Evolutionary conservation across 2,888 invertebrate species (phyloP), one percentile per base, ranked within the genome.

Genomic region (Drosophila nigricruria): DNA sequence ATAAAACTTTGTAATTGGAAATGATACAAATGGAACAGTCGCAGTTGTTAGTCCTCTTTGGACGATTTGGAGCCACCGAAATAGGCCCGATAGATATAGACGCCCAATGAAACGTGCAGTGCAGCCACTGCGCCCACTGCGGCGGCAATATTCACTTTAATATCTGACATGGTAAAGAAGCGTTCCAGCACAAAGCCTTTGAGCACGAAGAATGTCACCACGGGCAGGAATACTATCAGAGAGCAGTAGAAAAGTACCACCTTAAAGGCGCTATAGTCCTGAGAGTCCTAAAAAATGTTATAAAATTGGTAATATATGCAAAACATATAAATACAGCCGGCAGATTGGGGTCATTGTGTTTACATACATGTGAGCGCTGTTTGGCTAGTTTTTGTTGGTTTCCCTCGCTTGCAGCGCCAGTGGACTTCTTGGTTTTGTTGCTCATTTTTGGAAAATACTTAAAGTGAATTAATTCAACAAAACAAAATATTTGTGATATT

Each of bases 1-100:
- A 47, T 47, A 72, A 45, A 67, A 69, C 43, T 8, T 65, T 83
- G 83, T 70, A 80, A 87, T 68, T 87, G 85, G 71, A 66, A 71
- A 49, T 66, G 61, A 53, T 72, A 43, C 38, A 75, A 50, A 60
- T 71, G 56, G 54, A 72, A 62, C 57, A 69, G 69, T 78, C 43
- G 52, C 42, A 66, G 53, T 30, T 16, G 52, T 69, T 88, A 87
- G 58, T 87, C 86, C 45, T 67, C 56, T 36, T 87, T 87, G n/a
- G 81, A 45, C 16, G 58, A 8, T 32, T 79, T 79, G 32, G 74
- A 69, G 3, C 57, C 56, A n/a, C 88, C 95, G 79, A 95, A 95
- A 91, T 97, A 97, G 0, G 97, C 97, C 87, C 94, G 94, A 90
- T 95, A 96, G 85, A 97, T 96, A 90, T 96, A 97, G 50, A 96